These are phyloP conservation scores for Hydropsyche betteni DNA, from an alignment of 2,888 invertebrate genomes.

Conservation along the genomic window DNA sequence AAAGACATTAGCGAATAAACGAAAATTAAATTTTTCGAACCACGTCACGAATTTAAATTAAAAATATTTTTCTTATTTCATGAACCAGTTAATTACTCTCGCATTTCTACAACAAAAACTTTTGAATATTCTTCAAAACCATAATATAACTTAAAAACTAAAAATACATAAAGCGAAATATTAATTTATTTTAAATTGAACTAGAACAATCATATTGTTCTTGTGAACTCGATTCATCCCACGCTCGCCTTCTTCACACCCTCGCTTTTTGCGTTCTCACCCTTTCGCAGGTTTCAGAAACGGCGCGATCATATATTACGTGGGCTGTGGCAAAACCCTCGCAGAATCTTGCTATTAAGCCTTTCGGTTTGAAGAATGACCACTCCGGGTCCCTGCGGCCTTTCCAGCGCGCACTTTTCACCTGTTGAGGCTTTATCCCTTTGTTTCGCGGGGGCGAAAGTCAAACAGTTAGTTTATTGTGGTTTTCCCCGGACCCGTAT, in stretches of 20 bases:
- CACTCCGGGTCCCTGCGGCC: slow-evolving; percentile 33
- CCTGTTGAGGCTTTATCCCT: slow-evolving; percentile 39
- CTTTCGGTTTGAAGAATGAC: slow-evolving; percentile 41
- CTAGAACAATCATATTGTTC: no score
- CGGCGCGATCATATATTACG: slow-evolving; percentile 25
- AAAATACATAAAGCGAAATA: no score
- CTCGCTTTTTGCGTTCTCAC: not conserved
- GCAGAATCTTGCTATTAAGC: slow-evolving; percentile 33
- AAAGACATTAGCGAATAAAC: no score
- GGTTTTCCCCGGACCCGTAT: slow-evolving; percentile 6
- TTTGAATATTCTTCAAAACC: no score
- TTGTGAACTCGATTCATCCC: no score
- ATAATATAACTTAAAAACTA: no score
- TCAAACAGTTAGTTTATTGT: slow-evolving; percentile 37
- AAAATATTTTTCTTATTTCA: no score
- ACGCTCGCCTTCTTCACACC: not conserved
- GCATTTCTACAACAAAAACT: no score
- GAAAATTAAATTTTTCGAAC: no score
- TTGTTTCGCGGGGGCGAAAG: slow-evolving; percentile 31
- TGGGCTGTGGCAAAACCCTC: slow-evolving; percentile 8
- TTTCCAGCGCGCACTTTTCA: slow-evolving; percentile 31
- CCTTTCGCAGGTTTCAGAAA: not conserved
- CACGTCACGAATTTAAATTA: no score
- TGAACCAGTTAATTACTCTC: no score
- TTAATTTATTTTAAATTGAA: no score